Conservation (phyloP, 2,113 vertebrate genomes). For the Mustela nigripes region DNA sequence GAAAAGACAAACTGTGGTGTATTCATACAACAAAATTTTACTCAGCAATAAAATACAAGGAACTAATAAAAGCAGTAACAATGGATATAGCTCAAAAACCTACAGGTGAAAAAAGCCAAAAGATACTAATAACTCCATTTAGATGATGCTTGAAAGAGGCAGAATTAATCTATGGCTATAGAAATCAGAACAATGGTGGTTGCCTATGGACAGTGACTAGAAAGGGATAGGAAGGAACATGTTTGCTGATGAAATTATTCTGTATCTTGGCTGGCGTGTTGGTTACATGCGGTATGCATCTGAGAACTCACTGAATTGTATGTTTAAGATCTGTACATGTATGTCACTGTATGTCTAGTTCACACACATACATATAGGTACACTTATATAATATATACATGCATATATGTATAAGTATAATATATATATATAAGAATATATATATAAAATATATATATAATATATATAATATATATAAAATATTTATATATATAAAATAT, state of each 20-base stretch:
- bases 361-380: neutral
- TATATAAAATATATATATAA: no score
- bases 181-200: neutral
- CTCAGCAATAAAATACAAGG: neutral
- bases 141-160: neutral
- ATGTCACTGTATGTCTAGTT: neutral
- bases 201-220: neutral
- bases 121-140: neutral
- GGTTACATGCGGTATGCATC: no score
- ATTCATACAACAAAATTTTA: neutral
- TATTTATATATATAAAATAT: no score
- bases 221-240: neutral
- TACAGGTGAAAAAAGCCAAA: neutral
- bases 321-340: neutral
- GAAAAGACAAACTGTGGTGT: neutral
- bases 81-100: neutral
- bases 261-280: neutral
- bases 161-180: neutral
- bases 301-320: neutral
- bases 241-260: neutral
- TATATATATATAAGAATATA: no score
- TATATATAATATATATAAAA: no score
- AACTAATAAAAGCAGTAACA: neutral
- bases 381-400: no score
- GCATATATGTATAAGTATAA: no score